Percentiles rank a stretch among this genome's conserved stretches.
These are phyloP conservation scores for Platalea minor DNA, from an alignment of 2,797 vertebrate species.

Conservation along the genomic window DNA sequence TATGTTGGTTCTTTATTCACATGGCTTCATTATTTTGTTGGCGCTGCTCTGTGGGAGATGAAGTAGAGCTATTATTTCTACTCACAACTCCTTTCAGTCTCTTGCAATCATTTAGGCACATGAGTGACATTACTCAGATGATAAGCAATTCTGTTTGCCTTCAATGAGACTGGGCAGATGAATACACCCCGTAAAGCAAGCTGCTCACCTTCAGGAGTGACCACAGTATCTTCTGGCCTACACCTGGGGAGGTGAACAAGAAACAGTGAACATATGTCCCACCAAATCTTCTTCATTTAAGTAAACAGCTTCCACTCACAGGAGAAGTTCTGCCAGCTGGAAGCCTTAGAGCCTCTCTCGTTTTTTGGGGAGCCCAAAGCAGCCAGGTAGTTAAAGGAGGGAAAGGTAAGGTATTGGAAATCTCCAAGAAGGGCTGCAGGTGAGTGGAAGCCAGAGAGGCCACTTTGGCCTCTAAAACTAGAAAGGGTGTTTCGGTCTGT, in stretches of 20 bases:
- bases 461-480: neutral
- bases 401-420: neutral
- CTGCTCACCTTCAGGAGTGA: neutral
- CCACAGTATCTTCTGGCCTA: neutral
- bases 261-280: neutral
- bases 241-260: neutral
- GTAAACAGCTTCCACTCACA: neutral
- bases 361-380: neutral
- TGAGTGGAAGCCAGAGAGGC: neutral
- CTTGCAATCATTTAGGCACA: slow-evolving; percentile 25
- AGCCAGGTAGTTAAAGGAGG: neutral
- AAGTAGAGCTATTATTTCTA: slow-evolving; percentile 56
- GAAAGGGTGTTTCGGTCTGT: neutral
- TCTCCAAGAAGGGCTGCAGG: neutral
- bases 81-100: slow-evolving; percentile 41
- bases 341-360: neutral
- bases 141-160: slow-evolving; percentile 15
- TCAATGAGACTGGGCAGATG: neutral
- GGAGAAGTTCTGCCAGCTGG: neutral
- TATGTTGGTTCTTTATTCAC: slow-evolving; percentile 47
- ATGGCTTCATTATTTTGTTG: slow-evolving; percentile 56
- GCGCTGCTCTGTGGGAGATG: slow-evolving; percentile 14
- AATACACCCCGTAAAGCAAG: neutral
- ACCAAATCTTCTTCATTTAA: neutral
- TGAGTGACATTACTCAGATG: slow-evolving; percentile 8